phyloP scores from a whole-genome alignment of 2,113 vertebrate genomes.

The Scortum barcoo region DNA sequence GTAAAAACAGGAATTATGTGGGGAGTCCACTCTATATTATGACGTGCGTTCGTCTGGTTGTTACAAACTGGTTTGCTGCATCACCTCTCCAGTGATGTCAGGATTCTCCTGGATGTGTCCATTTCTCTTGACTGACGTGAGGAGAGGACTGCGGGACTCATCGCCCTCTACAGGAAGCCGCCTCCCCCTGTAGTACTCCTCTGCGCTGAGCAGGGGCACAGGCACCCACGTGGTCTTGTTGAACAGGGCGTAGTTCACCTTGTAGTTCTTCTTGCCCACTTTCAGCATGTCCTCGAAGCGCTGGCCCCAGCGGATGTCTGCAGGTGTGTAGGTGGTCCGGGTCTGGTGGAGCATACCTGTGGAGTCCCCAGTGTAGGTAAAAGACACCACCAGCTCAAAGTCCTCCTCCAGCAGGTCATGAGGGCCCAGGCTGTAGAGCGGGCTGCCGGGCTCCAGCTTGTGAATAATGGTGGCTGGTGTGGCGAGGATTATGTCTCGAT shows the following conservation, averaged over 20 bases:
- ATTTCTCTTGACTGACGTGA: conserved; percentile 16
- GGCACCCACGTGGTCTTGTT: conserved; percentile 90
- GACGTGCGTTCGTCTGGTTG: not conserved
- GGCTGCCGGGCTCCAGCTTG: conserved; percentile 89
- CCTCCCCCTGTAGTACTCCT: conserved; percentile 81
- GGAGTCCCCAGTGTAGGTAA: conserved; percentile 94
- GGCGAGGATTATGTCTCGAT: conserved; percentile 89
- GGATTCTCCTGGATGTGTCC: not conserved
- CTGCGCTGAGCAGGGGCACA: conserved; percentile 89
- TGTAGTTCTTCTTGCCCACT: conserved; percentile 89
- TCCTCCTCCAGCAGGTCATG: conserved; percentile 86
- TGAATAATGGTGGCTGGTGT: conserved; percentile 91
- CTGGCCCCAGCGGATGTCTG: conserved; percentile 95
- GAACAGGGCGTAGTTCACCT: conserved; percentile 92
- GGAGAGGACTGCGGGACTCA: not conserved
- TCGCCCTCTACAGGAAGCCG: conserved; percentile 9
- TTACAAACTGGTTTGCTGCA: conserved; percentile 69
- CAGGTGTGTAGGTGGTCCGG: conserved; percentile 89
- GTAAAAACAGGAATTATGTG: not conserved
- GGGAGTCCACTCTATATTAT: not conserved
- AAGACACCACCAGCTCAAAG: conserved; percentile 95
- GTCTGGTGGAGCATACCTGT: conserved; percentile 96
- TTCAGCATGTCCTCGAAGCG: conserved; percentile 91
- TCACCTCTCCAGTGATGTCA: conserved; percentile 33
- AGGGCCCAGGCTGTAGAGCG: conserved; percentile 90